Conservation (phyloP, 2,113 vertebrate genomes). For the Salvelinus namaycush region DNA sequence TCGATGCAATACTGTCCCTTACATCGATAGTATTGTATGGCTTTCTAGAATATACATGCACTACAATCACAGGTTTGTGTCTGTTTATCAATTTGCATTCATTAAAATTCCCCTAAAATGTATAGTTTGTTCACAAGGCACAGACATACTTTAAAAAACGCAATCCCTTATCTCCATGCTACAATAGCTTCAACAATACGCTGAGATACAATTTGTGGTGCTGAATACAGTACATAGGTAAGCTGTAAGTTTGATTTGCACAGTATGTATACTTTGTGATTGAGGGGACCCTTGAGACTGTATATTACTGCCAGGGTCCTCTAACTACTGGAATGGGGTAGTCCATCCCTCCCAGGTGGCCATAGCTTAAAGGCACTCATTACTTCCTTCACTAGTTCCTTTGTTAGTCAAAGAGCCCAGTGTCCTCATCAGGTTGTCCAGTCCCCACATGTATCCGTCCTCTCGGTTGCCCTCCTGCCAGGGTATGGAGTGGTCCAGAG, state of each 20-base stretch:
- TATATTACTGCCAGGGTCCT: neutral
- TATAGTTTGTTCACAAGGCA: neutral
- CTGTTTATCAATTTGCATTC: too few species aligned
- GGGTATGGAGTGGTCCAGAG: constrained; percentile 82
- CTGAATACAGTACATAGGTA: neutral
- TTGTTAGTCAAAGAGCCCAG: constrained; percentile 52
- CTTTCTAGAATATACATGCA: neutral
- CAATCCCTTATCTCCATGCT: neutral
- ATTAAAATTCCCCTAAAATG: neutral
- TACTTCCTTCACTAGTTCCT: neutral
- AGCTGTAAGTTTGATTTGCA: neutral
- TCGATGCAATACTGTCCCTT: neutral
- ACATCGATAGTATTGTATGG: neutral
- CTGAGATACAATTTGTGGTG: neutral
- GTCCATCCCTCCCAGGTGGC: neutral
- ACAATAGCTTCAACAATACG: neutral
- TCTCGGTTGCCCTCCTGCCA: constrained; percentile 97
- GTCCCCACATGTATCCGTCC: constrained; percentile 93
- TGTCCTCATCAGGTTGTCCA: constrained; percentile 88
- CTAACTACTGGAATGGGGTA: neutral
- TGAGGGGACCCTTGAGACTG: neutral
- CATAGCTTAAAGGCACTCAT: neutral
- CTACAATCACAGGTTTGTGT: neutral
- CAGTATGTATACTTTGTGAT: neutral
- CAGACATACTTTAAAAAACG: neutral